Evolutionary conservation across 2,797 vertebrate species (phyloP).

Genomic region (Leucoraja ocellata): DNA sequence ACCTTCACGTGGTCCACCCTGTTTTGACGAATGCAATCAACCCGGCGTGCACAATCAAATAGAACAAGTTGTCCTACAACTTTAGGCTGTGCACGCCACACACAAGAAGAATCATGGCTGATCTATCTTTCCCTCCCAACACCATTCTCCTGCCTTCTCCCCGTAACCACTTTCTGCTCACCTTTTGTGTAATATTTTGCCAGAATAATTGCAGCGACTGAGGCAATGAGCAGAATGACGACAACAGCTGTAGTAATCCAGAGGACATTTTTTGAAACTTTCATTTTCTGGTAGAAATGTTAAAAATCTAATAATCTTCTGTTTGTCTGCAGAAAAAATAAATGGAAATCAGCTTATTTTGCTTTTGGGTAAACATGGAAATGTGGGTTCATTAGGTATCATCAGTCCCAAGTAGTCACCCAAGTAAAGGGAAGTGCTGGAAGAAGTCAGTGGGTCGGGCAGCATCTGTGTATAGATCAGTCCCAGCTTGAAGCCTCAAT

Average conservation of each 20-base stretch:
- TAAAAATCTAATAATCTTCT: not conserved
- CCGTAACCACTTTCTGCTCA: not conserved
- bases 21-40: no score
- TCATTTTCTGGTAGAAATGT: conserved; percentile 18
- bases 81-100: no score
- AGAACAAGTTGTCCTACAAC: no score
- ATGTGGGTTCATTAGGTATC: no score
- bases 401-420: no score
- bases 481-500: no score
- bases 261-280: not conserved
- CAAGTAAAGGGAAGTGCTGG: no score
- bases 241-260: not conserved
- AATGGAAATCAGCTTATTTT: not conserved
- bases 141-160: not conserved
- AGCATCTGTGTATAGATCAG: no score
- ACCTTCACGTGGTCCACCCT: no score
- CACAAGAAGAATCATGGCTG: not conserved
- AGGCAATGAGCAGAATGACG: not conserved
- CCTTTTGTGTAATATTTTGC: not conserved
- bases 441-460: no score
- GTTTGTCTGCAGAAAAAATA: not conserved
- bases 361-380: not conserved
- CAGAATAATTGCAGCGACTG: not conserved
- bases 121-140: no score
- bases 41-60: no score